Percentiles rank a stretch among this genome's conserved stretches.
Evolutionary conservation across 2,113 vertebrate species (phyloP).

Genomic region (Probosciger aterrimus): DNA sequence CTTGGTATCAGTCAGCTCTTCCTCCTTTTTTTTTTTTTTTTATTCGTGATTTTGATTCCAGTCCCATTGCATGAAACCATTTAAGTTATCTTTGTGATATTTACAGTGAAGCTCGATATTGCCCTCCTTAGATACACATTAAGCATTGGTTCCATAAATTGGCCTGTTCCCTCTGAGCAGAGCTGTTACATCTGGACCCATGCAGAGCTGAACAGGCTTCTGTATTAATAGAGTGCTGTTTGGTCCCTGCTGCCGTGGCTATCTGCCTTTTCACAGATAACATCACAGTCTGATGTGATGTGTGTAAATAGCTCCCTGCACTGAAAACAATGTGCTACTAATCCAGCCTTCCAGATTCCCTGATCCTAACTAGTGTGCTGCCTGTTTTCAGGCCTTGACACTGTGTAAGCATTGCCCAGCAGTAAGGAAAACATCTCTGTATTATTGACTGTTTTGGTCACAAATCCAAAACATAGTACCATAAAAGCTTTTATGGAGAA

Average conservation of each 20-base stretch:
- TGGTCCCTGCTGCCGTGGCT: neutral
- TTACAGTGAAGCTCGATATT: conserved; percentile 17
- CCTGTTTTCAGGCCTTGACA: neutral
- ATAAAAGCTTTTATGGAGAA: neutral
- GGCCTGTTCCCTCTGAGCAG: neutral
- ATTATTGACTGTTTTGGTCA: neutral
- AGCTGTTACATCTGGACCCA: neutral
- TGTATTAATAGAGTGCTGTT: neutral
- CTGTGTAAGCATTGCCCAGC: neutral
- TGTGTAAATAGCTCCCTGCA: neutral
- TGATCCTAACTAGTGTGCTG: neutral
- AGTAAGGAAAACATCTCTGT: neutral
- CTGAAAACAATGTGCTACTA: neutral
- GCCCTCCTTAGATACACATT: neutral
- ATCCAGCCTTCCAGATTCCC: neutral
- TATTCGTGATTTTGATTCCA: neutral
- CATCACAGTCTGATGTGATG: neutral
- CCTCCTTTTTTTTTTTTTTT: neutral
- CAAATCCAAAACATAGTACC: neutral
- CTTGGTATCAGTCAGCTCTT: neutral
- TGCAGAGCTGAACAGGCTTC: neutral
- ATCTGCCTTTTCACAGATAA: neutral
- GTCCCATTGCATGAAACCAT: neutral
- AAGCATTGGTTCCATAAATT: neutral
- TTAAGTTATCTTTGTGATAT: conserved; percentile 27